These are phyloP conservation scores for Trichomalopsis sarcophagae DNA, from an alignment of 1,140 invertebrate genomes.

Conservation along the genomic window DNA sequence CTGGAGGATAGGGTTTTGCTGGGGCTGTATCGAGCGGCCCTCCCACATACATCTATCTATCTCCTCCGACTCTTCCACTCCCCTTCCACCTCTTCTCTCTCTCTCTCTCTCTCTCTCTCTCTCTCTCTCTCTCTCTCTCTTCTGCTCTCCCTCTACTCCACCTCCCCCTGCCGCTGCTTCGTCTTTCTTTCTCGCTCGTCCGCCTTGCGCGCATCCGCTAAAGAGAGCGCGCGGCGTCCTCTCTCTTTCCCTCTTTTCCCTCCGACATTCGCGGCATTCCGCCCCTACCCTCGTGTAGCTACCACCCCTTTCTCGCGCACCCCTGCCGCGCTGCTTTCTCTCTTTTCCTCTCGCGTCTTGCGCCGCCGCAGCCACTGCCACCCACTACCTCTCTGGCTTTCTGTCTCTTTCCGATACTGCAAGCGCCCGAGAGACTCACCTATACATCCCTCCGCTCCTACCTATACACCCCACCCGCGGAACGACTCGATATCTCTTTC, in stretches of 20 bases:
- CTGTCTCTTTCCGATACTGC: constrained; percentile 34
- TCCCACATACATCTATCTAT: constrained; percentile 76
- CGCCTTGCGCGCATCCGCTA: constrained; percentile 44
- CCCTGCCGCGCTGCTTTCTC: constrained; percentile 56
- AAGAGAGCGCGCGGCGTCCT: constrained; percentile 39
- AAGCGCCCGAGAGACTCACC: constrained; percentile 43
- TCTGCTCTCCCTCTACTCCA: constrained; percentile 44
- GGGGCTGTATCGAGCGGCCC: constrained; percentile 76
- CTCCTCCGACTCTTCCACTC: constrained; percentile 65
- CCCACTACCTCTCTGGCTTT: constrained; percentile 45
- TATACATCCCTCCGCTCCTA: constrained; percentile 52
- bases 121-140: constrained; percentile 5
- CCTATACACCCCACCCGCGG: constrained; percentile 48
- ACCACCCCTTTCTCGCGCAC: constrained; percentile 63
- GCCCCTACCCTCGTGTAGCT: constrained; percentile 62
- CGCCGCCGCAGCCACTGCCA: constrained; percentile 52
- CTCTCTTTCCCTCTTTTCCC: constrained; percentile 72
- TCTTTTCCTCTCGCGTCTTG: constrained; percentile 60
- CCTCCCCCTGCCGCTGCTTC: constrained; percentile 47
- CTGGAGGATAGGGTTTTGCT: constrained; percentile 71
- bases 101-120: constrained; percentile 3
- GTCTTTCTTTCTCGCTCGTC: constrained; percentile 40
- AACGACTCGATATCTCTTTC: constrained; percentile 55
- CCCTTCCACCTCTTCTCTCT: neutral
- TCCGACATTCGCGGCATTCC: constrained; percentile 72